These are phyloP conservation scores for Gnathonemus longibarbis DNA, from an alignment of 2,113 vertebrate species.

Conservation along the genomic window DNA sequence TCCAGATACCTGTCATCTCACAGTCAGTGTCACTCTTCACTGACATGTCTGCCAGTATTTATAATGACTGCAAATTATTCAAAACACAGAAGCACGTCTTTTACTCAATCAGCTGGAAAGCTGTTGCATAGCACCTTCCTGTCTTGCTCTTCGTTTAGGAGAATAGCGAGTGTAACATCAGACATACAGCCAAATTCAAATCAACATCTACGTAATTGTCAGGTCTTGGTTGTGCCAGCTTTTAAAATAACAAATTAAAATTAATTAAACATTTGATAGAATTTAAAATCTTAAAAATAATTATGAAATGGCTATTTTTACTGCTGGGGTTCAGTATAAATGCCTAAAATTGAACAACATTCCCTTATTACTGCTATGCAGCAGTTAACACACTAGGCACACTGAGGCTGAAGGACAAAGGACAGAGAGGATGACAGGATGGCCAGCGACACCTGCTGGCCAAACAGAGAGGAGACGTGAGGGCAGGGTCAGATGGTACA, in stretches of 20 bases:
- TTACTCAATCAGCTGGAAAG: neutral
- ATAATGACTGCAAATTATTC: neutral
- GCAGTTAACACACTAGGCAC: too few species aligned
- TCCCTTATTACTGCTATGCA: neutral
- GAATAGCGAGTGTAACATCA: neutral
- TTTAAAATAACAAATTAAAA: neutral
- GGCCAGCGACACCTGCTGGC: too few species aligned
- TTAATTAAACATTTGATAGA: neutral
- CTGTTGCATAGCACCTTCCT: neutral
- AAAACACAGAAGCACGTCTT: neutral
- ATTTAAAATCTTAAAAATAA: neutral
- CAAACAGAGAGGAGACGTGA: too few species aligned
- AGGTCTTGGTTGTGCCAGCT: neutral
- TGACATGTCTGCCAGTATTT: neutral
- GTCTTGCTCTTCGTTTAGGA: neutral
- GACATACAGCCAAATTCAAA: neutral
- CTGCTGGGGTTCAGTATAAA: neutral
- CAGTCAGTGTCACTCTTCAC: neutral
- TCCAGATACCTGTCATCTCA: neutral
- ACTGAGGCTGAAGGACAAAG: too few species aligned
- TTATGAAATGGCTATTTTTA: neutral
- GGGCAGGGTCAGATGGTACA: too few species aligned
- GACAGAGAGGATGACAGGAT: too few species aligned
- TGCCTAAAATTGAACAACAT: neutral
- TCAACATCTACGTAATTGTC: neutral